Percentiles rank a stretch among this genome's conserved stretches.
phyloP scores from a whole-genome alignment of 64 coral and sea anemone species.

The Pocillopora verrucosa region DNA sequence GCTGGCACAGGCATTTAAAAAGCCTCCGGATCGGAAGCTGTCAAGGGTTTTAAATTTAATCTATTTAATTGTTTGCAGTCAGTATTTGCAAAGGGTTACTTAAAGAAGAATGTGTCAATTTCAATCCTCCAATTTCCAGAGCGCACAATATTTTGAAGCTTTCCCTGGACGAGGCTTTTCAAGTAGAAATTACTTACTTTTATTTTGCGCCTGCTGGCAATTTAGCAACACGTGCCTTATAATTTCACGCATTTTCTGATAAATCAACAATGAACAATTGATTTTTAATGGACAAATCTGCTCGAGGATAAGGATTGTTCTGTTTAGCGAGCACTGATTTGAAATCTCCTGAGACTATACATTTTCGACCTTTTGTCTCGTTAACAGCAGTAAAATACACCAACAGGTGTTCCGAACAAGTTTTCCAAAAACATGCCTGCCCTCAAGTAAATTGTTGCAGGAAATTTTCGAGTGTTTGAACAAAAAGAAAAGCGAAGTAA shows the following conservation, averaged over 20 bases:
- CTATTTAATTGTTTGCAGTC: too few species aligned
- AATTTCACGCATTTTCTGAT: not conserved
- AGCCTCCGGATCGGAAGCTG: too few species aligned
- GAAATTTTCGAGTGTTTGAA: not conserved
- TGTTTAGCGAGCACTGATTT: not conserved
- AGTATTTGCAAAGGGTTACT: not conserved
- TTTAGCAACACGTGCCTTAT: not conserved
- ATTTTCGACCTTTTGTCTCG: conserved; percentile 22
- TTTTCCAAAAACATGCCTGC: not conserved
- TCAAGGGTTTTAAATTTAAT: too few species aligned
- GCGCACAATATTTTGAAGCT: not conserved
- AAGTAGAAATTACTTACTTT: not conserved
- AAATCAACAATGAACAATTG: conserved; percentile 12
- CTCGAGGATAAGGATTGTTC: conserved; percentile 9
- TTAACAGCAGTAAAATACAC: not conserved
- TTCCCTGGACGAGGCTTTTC: not conserved
- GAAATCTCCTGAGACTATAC: conserved; percentile 1
- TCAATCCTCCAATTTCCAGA: not conserved
- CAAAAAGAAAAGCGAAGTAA: not conserved
- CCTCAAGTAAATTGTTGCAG: not conserved
- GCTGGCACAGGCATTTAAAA: too few species aligned
- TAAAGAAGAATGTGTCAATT: not conserved
- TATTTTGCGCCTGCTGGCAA: not conserved
- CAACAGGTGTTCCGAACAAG: conserved; percentile 27
- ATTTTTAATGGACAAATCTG: not conserved